A percentile compares a stretch with the other conserved stretches of the same genome.
Evolutionary conservation across 1,140 invertebrate genomes (phyloP).

Genomic region (Bombus impatiens): DNA sequence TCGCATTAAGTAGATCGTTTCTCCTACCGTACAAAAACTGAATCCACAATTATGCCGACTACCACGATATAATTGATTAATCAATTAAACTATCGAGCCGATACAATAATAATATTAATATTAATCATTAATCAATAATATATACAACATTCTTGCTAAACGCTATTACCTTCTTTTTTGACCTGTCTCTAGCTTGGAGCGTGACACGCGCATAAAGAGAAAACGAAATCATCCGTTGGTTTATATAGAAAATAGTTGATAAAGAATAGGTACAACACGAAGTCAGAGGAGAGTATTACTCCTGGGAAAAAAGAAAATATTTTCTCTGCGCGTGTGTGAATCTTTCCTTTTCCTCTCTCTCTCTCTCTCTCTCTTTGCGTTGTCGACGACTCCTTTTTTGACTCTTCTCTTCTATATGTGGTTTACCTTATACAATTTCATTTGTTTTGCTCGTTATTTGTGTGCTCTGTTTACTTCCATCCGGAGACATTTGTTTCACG

Average conservation of each 20-base stretch:
- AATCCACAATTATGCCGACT: slow-evolving; percentile 74
- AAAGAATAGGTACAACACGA: slow-evolving; percentile 8
- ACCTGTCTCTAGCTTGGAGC: slow-evolving; percentile 70
- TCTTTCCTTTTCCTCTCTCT: not conserved
- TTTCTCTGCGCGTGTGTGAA: not conserved
- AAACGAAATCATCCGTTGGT: not conserved
- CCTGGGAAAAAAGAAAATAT: slow-evolving; percentile 11
- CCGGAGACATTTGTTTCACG: not conserved
- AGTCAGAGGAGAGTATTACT: not conserved
- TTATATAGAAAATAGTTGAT: slow-evolving; percentile 13
- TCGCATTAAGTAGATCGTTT: slow-evolving; percentile 42
- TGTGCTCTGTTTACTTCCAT: slow-evolving; percentile 6
- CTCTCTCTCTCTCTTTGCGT: not conserved
- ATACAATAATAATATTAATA: slow-evolving; percentile 75
- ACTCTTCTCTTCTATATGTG: not conserved
- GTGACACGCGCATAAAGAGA: slow-evolving; percentile 62
- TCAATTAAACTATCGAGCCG: slow-evolving; percentile 76
- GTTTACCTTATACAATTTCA: slow-evolving; percentile 5
- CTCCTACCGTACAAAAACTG: slow-evolving; percentile 70
- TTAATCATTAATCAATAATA: slow-evolving; percentile 78
- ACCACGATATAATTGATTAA: slow-evolving; percentile 74
- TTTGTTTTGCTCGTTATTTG: slow-evolving; percentile 6
- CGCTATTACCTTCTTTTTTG: slow-evolving; percentile 56
- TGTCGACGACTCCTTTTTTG: not conserved
- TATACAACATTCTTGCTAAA: slow-evolving; percentile 75